Percentiles rank a stretch among this genome's conserved stretches.
phyloP scores from a whole-genome alignment of 2,888 invertebrate species.

The Andrena haemorrhoa region DNA sequence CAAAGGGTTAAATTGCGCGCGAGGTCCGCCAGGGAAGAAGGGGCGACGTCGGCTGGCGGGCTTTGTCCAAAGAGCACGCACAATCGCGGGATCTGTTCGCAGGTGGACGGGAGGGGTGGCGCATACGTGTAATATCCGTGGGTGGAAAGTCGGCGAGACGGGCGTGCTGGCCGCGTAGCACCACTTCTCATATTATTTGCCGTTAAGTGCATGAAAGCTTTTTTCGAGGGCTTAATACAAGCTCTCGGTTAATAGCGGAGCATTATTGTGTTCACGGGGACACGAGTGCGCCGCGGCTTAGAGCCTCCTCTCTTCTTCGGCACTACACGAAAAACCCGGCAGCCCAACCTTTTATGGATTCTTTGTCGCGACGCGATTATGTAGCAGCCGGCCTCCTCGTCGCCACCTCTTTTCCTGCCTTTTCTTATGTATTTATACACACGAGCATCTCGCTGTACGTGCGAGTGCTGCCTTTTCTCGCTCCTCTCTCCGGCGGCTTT shows the following conservation, averaged over 20 bases:
- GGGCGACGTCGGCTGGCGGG: not conserved
- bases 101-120: not conserved
- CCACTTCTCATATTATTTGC: conserved; percentile 77
- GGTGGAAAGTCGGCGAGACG: conserved; percentile 48
- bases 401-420: conserved; percentile 52
- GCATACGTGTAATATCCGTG: conserved; percentile 23
- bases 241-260: conserved; percentile 75
- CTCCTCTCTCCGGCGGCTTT: conserved; percentile 22
- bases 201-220: conserved; percentile 82
- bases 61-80: conserved; percentile 6
- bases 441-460: conserved; percentile 10
- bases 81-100: conserved; percentile 14
- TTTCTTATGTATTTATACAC: conserved; percentile 58
- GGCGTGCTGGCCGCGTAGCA: conserved; percentile 46
- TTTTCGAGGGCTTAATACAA: conserved; percentile 81
- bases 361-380: conserved; percentile 72
- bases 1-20: conserved; percentile 25
- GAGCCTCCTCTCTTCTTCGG: conserved; percentile 65
- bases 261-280: conserved; percentile 73
- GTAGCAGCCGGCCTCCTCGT: conserved; percentile 53
- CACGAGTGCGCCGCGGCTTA: conserved; percentile 57
- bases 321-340: conserved; percentile 64
- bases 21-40: not conserved
- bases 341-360: conserved; percentile 69
- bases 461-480: conserved; percentile 7